Evolutionary conservation across 2,113 vertebrate genomes (phyloP), one percentile per base, ranked within the genome.

Genomic region (Cyanistes caeruleus): DNA sequence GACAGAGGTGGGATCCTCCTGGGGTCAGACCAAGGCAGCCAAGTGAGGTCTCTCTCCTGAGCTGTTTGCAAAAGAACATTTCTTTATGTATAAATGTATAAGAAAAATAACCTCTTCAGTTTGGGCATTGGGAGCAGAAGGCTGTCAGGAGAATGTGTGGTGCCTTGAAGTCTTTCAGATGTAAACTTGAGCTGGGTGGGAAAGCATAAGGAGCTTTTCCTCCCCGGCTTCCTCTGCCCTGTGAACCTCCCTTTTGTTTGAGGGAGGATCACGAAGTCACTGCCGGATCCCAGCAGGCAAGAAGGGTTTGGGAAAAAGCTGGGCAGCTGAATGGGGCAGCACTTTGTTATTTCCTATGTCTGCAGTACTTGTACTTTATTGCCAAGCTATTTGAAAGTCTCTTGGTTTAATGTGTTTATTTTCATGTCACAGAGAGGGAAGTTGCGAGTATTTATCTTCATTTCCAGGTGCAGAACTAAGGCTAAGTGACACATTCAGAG

Each of bases 321-420:
- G 51, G 75, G 69, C 91, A 95, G 83, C 76, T 64, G 84, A 95
- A 88, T 58, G 82, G 91, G 74, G 86, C 77, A 89, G 91, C 64
- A 55, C 93, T 96, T 93, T 82, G 93, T 94, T 96, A 89, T 94
- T 97, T 97, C 96, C 94, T 89, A 91, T 85, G 49, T 69, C 89
- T 82, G 37, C 65, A 79, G 62, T 69, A 10, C 65, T 95, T 91
- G 49, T n/a, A 43, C 62, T 95, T 89, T 28, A 84, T 79, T 94
- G 87, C 91, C 89, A 93, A 95, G 74, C 52, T 73, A 8, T 91
- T 91, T 89, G 87, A 96, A 95, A 91, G 87, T 58, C 87, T 94
- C 35, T 76, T 83, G 60, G 28, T 81, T 93, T 95, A 84, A 67
- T 78, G 84, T 94, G 93, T 91, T 96, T 96, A 85, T 95, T 97